Base-by-base conservation (phyloP, 2,888 invertebrate species). In the Lathronympha strigana region DNA sequence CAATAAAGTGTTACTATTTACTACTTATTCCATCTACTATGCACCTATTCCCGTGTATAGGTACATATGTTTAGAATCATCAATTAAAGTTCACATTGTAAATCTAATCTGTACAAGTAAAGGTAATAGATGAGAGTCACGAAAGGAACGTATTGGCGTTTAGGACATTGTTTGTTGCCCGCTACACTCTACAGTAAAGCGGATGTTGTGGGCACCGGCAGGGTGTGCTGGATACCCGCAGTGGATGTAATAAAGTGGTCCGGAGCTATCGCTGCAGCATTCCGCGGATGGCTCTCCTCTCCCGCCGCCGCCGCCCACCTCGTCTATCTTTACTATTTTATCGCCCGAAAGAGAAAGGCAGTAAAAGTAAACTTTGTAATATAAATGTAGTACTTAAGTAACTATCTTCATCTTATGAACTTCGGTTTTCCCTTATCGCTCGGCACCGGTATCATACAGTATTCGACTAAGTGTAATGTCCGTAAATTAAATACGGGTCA, bases 291-390 rank as follows among this genome's bases (percentile, higher is more conserved):
- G n/a, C n/a, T 8, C 55, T 40, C 25, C 28, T 3, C 38, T 38
- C n/a, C 17, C 15, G 2, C 17, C 40, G 38, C 38, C 38, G 25
- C 53, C 21, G 23, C 9, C 43, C 28, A 45, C 43, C 43, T 43
- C 31, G 43, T 31, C 43, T 17, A 11, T 40, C 40, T 40, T 33
- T 28, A 57, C 57, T 45, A 45, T 57, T 57, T 57, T 57, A 57
- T 45, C 43, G 31, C 19, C 43, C 57, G 31, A 45, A 36, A 45
- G 43, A 45, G 43, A 57, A 57, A 57, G 57, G 57, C 57, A 45
- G 43, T 57, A 57, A 57, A 57, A 57, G 31, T 31, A 21, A 19
- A 57, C 57, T 43, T 19, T 43, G 31, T 31, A n/a, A 45, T 45
- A 45, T 31, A 57, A 31, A 43, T 31, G 19, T 28, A 43, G 19